Percentiles rank a stretch among this genome's conserved stretches.
phyloP scores from a whole-genome alignment of 2,888 invertebrate genomes.

The Nomada goodeniana region DNA sequence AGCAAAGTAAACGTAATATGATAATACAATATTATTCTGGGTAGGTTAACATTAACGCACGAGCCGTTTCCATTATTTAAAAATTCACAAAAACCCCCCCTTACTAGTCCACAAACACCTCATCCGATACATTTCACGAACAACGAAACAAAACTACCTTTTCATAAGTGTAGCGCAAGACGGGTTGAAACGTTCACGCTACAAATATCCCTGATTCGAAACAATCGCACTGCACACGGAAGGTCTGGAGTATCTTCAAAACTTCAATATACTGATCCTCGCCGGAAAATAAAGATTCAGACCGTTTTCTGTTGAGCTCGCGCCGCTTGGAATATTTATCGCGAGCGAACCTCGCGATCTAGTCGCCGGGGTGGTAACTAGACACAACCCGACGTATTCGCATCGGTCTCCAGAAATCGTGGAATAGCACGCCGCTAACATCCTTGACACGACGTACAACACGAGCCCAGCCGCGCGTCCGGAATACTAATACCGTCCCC shows the following conservation, averaged over 20 bases:
- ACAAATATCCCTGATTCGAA: too few species aligned
- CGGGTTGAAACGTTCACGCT: too few species aligned
- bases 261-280: not conserved
- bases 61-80: not conserved
- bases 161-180: too few species aligned
- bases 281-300: not conserved
- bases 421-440: conserved; percentile 33
- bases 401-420: conserved; percentile 22
- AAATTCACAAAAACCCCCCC: too few species aligned
- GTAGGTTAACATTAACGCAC: not conserved
- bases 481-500: conserved; percentile 57
- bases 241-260: too few species aligned
- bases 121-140: too few species aligned
- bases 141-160: too few species aligned
- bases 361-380: conserved; percentile 6
- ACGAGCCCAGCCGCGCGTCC: conserved; percentile 21
- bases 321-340: conserved; percentile 10
- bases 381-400: conserved; percentile 21
- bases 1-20: not conserved
- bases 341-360: conserved; percentile 25
- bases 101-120: too few species aligned
- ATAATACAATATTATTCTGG: not conserved
- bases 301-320: conserved; percentile 7
- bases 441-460: conserved; percentile 46
- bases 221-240: too few species aligned